Percentiles rank a stretch among this genome's conserved stretches.
Conservation (phyloP, 2,797 vertebrate genomes). For the Clarias fuscus region DNA sequence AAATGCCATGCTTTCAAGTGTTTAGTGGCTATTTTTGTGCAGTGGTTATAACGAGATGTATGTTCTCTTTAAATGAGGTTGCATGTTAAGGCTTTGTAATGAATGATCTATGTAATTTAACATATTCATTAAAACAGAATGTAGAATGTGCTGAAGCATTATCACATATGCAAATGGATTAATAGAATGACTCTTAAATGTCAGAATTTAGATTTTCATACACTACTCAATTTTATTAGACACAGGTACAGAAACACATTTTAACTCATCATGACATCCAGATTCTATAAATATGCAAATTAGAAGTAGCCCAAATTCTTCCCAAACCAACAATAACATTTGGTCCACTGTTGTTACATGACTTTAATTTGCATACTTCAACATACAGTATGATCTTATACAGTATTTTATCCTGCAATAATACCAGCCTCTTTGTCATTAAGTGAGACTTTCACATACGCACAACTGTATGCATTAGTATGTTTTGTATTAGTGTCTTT, state of each 20-base stretch:
- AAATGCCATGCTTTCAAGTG: background rate
- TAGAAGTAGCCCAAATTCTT: background rate
- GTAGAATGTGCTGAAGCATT: background rate
- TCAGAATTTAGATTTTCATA: background rate
- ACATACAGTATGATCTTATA: background rate
- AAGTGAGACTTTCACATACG: background rate
- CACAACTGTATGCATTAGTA: background rate
- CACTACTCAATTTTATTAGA: background rate
- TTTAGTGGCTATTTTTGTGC: background rate
- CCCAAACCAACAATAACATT: background rate
- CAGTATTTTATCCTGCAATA: background rate
- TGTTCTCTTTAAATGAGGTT: background rate
- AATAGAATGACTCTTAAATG: background rate
- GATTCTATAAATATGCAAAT: conserved; percentile 13
- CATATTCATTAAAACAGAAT: background rate
- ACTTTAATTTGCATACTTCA: background rate
- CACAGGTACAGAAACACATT: background rate
- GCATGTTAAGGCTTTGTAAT: background rate
- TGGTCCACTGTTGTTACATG: background rate
- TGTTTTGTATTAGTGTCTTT: background rate
- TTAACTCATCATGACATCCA: background rate
- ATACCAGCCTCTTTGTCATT: background rate
- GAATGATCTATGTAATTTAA: background rate
- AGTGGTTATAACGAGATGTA: background rate
- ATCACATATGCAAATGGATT: background rate